Evolutionary conservation across 1,140 invertebrate species (phyloP).

Genomic region (Tetramorium parvispinum): DNA sequence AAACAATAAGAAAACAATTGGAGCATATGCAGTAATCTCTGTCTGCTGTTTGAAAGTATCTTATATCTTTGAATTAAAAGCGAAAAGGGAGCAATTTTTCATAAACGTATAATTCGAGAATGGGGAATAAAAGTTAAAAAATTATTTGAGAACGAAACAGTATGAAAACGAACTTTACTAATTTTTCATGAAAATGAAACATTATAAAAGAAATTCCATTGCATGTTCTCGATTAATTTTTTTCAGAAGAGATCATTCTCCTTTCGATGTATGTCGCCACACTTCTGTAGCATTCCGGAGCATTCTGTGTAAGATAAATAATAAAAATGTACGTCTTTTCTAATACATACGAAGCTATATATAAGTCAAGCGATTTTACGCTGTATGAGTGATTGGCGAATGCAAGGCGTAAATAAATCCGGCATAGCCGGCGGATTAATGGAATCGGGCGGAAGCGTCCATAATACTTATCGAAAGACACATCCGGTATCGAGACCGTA

Average conservation of each 20-base stretch:
- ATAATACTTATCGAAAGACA: slow-evolving; percentile 73
- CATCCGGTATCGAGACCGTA: slow-evolving; percentile 62
- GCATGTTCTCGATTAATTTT: not conserved
- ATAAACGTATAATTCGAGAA: not conserved
- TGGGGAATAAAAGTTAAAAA: too few relatives aligned
- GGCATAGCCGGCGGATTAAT: slow-evolving; percentile 35
- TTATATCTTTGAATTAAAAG: not conserved
- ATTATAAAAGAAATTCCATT: not conserved
- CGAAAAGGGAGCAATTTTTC: not conserved
- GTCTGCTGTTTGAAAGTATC: not conserved
- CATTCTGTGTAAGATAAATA: not conserved
- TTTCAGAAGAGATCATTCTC: not conserved
- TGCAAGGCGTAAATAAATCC: slow-evolving; percentile 4
- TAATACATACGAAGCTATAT: not conserved
- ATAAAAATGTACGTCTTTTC: not conserved
- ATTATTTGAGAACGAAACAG: too few relatives aligned
- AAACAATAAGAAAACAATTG: too few relatives aligned
- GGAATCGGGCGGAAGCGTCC: slow-evolving; percentile 44
- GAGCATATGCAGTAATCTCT: too few relatives aligned
- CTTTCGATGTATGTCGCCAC: not conserved
- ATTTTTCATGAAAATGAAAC: not conserved
- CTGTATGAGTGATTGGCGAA: not conserved
- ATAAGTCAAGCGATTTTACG: too few relatives aligned
- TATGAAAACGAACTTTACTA: too few relatives aligned
- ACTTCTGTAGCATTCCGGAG: not conserved